Evolutionary conservation across 2,797 vertebrate genomes (phyloP).

Genomic region (Lycodopsis pacificus): DNA sequence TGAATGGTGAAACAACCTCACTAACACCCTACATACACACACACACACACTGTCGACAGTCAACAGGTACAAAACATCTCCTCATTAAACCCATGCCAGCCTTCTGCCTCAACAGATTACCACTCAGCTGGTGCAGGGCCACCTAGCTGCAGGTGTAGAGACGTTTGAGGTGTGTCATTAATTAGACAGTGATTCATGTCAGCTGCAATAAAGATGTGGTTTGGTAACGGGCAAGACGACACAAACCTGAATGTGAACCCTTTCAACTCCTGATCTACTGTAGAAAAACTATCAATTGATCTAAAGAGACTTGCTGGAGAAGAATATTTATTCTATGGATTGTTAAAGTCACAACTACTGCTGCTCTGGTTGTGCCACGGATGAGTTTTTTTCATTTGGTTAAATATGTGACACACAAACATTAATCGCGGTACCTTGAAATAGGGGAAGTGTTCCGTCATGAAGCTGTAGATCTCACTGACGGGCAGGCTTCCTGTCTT

Average conservation of each 20-base stretch:
- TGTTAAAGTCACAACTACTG: not conserved
- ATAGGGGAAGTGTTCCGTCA: slow-evolving; percentile 98
- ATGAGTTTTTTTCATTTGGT: not conserved
- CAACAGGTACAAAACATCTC: slow-evolving; percentile 20
- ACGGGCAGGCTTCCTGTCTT: slow-evolving; percentile 96
- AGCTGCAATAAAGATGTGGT: slow-evolving; percentile 5
- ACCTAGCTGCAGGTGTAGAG: slow-evolving; percentile 17
- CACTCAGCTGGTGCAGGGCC: slow-evolving; percentile 19
- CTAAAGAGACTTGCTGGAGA: not conserved
- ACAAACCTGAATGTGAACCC: not conserved
- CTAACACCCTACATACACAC: not conserved
- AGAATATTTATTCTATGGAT: not conserved
- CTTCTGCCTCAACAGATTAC: slow-evolving; percentile 43
- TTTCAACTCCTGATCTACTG: not conserved
- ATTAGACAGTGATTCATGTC: slow-evolving; percentile 10
- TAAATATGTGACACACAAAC: not conserved
- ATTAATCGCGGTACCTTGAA: slow-evolving; percentile 89
- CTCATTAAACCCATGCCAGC: slow-evolving; percentile 11
- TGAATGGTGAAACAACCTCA: not conserved
- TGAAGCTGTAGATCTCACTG: slow-evolving; percentile 99
- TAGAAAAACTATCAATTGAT: not conserved
- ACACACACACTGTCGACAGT: not conserved
- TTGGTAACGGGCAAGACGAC: not conserved
- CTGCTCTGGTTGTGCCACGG: not conserved
- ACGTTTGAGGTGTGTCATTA: slow-evolving; percentile 22